These are phyloP conservation scores for Neotoma lepida DNA, from an alignment of 2,113 vertebrate species.

Conservation along the genomic window DNA sequence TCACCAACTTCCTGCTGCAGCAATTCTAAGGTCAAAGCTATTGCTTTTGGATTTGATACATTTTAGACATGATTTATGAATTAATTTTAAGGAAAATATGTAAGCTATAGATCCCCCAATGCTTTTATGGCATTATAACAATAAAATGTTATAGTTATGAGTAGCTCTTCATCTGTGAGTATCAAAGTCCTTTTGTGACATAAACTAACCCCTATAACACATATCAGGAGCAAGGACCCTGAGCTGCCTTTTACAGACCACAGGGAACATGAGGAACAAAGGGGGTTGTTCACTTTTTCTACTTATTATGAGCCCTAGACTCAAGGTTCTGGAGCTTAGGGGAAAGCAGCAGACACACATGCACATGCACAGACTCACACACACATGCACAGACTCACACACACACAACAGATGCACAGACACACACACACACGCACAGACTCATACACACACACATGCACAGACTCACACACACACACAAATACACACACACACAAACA, in stretches of 20 bases:
- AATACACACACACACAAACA: not conserved
- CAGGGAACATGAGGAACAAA: not conserved
- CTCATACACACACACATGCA: too few species aligned
- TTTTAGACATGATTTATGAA: conserved; percentile 74
- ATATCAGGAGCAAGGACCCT: conserved; percentile 7
- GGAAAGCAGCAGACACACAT: not conserved
- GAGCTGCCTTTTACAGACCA: not conserved
- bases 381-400: not conserved
- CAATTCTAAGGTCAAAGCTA: conserved; percentile 78
- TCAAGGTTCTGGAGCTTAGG: not conserved
- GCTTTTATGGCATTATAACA: conserved; percentile 69
- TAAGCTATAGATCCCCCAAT: conserved; percentile 71
- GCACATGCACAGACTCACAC: not conserved
- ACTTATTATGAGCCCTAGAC: not conserved
- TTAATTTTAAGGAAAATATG: conserved; percentile 77
- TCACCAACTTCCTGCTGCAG: conserved; percentile 61
- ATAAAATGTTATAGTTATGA: conserved; percentile 71
- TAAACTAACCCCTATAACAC: conserved; percentile 65
- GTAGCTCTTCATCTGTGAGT: conserved; percentile 16
- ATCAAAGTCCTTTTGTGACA: conserved; percentile 54
- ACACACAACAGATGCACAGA: too few species aligned
- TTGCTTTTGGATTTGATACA: conserved; percentile 77
- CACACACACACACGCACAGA: not conserved
- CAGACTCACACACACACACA: not conserved
- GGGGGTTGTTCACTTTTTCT: not conserved